Evolutionary conservation across 2,888 invertebrate genomes (phyloP).

Genomic region (Schrankia costaestrigalis): DNA sequence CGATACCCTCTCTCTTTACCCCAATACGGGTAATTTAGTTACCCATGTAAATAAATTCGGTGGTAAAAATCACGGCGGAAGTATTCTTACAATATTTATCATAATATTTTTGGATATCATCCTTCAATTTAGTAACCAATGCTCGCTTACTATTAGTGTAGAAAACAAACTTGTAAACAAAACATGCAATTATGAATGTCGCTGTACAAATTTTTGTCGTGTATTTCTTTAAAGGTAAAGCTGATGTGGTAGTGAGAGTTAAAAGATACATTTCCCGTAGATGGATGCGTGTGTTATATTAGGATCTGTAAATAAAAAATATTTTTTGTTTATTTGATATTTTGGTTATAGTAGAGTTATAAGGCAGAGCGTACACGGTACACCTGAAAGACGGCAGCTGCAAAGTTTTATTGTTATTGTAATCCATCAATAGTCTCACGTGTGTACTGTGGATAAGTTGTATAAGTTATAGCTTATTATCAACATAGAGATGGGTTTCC

Average conservation of each 20-base stretch:
- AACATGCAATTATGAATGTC: too few relatives aligned
- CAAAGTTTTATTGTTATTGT: too few relatives aligned
- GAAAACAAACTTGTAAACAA: too few relatives aligned
- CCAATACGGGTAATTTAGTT: conserved; percentile 51
- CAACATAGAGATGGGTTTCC: too few relatives aligned
- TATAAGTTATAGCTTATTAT: too few relatives aligned
- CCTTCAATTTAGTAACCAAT: neutral
- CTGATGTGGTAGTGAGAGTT: conserved; percentile 11
- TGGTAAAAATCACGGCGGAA: conserved; percentile 47
- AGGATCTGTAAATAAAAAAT: conserved; percentile 36
- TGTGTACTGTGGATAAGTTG: too few relatives aligned
- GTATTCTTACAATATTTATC: conserved; percentile 35
- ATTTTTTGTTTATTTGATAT: conserved; percentile 29
- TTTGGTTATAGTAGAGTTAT: conserved; percentile 11
- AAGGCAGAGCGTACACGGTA: too few relatives aligned
- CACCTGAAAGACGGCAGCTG: too few relatives aligned
- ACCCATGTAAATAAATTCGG: conserved; percentile 51
- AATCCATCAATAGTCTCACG: too few relatives aligned
- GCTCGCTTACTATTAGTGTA: neutral
- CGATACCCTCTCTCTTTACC: conserved; percentile 28
- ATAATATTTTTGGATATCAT: conserved; percentile 11
- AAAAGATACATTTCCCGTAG: conserved; percentile 33
- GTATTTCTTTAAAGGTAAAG: conserved; percentile 5
- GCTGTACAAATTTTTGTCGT: accelerated
- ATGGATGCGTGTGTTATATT: conserved; percentile 34